These are phyloP conservation scores for Drosophila multiciliata DNA, from an alignment of 2,888 invertebrate genomes.

Conservation along the genomic window DNA sequence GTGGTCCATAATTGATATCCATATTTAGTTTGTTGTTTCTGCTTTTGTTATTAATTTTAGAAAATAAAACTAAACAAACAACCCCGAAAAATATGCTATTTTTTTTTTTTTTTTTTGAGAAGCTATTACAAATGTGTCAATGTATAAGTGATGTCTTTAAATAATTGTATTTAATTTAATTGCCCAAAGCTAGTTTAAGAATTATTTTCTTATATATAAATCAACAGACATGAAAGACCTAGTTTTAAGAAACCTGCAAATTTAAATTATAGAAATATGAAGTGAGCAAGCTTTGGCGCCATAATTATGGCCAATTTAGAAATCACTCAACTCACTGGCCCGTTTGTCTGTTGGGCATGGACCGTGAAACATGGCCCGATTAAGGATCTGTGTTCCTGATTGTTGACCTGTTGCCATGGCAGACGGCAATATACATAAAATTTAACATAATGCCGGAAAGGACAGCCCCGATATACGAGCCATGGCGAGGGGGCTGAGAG, in stretches of 20 bases:
- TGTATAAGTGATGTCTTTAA: too few species aligned
- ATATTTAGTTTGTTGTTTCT: background rate
- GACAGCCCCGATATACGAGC: background rate
- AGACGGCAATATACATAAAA: constrained; percentile 47
- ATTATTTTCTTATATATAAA: too few species aligned
- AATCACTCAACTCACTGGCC: background rate
- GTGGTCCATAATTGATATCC: background rate
- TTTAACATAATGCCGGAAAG: constrained; percentile 56
- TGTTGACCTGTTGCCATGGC: constrained; percentile 68
- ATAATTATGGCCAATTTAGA: background rate
- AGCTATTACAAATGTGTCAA: too few species aligned
- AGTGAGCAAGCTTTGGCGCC: background rate
- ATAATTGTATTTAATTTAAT: too few species aligned
- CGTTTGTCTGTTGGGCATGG: background rate
- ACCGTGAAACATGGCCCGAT: background rate
- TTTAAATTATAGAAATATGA: background rate
- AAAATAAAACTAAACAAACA: background rate
- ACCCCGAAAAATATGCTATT: too few species aligned
- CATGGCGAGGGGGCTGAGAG: background rate
- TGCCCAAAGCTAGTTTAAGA: too few species aligned
- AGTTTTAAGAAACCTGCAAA: background rate
- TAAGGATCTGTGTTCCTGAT: constrained; percentile 7
- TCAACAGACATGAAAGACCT: too few species aligned
- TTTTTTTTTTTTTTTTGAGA: too few species aligned
- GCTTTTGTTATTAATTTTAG: background rate